These are phyloP conservation scores for Hydrochoerus hydrochaeris DNA, from an alignment of 2,113 vertebrate genomes.

Conservation along the genomic window DNA sequence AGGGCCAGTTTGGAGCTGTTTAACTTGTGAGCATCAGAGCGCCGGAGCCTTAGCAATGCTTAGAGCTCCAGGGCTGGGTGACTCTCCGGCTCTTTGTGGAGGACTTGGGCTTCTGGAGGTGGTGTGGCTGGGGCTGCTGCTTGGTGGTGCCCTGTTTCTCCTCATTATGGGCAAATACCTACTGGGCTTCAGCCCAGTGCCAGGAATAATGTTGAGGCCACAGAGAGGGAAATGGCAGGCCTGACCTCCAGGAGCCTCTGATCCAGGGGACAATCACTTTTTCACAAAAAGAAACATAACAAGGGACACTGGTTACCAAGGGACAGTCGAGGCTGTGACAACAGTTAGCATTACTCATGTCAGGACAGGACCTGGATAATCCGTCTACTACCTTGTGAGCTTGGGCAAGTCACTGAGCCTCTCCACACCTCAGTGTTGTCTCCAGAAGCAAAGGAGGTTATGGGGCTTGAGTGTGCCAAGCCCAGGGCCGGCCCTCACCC, in stretches of 20 bases:
- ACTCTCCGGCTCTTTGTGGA: not conserved
- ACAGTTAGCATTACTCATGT: no score
- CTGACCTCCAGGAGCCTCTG: not conserved
- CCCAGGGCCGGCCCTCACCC: not conserved
- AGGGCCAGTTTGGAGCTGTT: fast-evolving
- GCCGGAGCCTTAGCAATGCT: fast-evolving
- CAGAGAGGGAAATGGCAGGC: no score
- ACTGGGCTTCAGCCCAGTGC: fast-evolving
- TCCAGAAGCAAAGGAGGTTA: not conserved
- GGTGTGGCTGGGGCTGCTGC: fast-evolving
- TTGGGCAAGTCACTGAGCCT: not conserved
- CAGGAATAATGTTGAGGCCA: no score
- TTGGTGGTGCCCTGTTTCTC: fast-evolving
- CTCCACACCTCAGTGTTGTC: not conserved
- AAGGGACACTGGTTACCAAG: fast-evolving
- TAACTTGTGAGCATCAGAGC: fast-evolving
- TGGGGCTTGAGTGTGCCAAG: not conserved
- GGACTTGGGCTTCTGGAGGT: not conserved
- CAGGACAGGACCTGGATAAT: not conserved
- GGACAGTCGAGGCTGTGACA: not conserved
- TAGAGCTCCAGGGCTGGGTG: no score
- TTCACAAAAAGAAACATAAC: not conserved
- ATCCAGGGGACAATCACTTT: not conserved
- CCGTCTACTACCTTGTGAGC: not conserved
- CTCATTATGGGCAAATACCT: not conserved